These are phyloP conservation scores for Oncorhynchus tshawytscha DNA, from an alignment of 2,113 vertebrate species.

Conservation along the genomic window DNA sequence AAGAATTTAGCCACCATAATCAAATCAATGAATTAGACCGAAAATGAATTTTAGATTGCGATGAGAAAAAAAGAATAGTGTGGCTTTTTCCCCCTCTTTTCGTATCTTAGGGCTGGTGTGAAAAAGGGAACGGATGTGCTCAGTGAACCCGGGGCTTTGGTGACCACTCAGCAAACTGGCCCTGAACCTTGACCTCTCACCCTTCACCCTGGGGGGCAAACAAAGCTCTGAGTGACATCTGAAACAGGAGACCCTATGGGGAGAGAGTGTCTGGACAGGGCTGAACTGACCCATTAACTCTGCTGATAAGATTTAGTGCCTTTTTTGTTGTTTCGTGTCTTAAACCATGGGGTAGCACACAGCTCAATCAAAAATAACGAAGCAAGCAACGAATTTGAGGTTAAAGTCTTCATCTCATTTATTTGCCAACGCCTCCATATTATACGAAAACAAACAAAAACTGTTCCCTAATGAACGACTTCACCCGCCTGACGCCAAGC, in stretches of 20 bases:
- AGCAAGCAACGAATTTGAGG: constrained; percentile 44
- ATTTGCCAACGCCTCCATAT: constrained; percentile 51
- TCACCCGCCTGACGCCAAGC: constrained; percentile 24
- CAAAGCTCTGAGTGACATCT: constrained; percentile 78
- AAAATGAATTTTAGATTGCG: constrained; percentile 52
- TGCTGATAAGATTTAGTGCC: constrained; percentile 63
- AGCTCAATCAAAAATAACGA: constrained; percentile 54
- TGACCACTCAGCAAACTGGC: constrained; percentile 76
- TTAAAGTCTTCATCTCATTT: constrained; percentile 35
- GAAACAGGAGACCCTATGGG: constrained; percentile 72
- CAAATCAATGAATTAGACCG: constrained; percentile 34
- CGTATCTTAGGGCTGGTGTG: constrained; percentile 53
- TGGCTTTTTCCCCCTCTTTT: constrained; percentile 55
- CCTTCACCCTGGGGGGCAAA: constrained; percentile 74
- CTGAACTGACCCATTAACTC: constrained; percentile 76
- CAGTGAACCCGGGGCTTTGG: constrained; percentile 60
- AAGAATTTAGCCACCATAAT: constrained; percentile 38
- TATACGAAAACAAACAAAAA: constrained; percentile 48
- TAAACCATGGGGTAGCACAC: constrained; percentile 39
- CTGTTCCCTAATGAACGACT: constrained; percentile 51
- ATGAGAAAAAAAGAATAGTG: constrained; percentile 59
- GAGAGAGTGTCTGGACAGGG: constrained; percentile 75
- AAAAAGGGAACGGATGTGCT: constrained; percentile 66
- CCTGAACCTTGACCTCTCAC: constrained; percentile 76
- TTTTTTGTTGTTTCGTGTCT: constrained; percentile 53